phyloP scores from a whole-genome alignment of 92 coral and sea anemone genomes.

The Pocillopora meandrina region DNA sequence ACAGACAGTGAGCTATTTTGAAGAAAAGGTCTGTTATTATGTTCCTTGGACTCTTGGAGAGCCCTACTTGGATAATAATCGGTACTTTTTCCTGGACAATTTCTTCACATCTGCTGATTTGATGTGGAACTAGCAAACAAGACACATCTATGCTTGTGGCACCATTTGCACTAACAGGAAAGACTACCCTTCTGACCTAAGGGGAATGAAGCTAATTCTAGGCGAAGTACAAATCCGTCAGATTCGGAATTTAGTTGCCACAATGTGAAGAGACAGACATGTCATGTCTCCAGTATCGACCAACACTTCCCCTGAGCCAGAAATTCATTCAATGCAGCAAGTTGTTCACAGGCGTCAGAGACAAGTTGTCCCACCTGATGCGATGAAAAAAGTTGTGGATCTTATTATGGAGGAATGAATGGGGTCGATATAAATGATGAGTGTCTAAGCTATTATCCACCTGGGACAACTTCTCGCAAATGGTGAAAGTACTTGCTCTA shows the following conservation, averaged over 20 bases:
- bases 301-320: conserved; percentile 11
- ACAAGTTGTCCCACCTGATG: conserved; percentile 18
- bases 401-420: conserved; percentile 23
- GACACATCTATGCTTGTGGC: conserved; percentile 19
- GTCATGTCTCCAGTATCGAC: conserved; percentile 19
- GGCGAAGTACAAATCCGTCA: conserved; percentile 22
- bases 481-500: conserved; percentile 58
- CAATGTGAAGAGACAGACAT: conserved; percentile 36
- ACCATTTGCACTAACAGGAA: conserved; percentile 11
- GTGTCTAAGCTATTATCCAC: conserved; percentile 13
- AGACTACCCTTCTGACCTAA: conserved; percentile 26
- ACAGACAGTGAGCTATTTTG: conserved; percentile 29
- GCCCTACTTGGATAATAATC: too few relatives aligned
- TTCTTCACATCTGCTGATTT: conserved; percentile 13
- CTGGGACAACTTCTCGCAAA: too few relatives aligned
- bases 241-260: conserved; percentile 19
- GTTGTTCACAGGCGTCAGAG: background rate
- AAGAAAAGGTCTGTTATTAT: too few relatives aligned
- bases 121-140: background rate
- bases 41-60: too few relatives aligned
- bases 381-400: conserved; percentile 23
- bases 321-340: conserved; percentile 21
- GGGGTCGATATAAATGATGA: conserved; percentile 33
- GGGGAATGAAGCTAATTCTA: conserved; percentile 10
- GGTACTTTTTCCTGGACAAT: too few relatives aligned